These are phyloP conservation scores for Drosophila pegasa DNA, from an alignment of 2,888 invertebrate genomes.

Conservation along the genomic window DNA sequence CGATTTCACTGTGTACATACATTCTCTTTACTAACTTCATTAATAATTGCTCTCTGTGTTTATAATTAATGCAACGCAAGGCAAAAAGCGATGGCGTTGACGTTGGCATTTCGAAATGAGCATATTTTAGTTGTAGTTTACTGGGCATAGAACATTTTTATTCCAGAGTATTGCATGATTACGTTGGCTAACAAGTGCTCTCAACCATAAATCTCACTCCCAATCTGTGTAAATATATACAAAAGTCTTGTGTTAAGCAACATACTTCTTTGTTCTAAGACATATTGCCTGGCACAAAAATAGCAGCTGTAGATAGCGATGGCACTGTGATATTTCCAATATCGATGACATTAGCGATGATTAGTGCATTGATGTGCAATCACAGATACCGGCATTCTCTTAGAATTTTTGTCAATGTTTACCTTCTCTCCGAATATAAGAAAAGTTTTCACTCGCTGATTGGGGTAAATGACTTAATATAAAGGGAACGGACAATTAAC, in stretches of 20 bases:
- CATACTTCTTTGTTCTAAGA: neutral
- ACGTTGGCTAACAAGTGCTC: neutral
- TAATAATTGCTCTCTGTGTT: slow-evolving; percentile 8
- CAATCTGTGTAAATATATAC: neutral
- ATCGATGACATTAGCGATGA: slow-evolving; percentile 15
- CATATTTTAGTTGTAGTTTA: neutral
- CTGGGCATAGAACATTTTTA: neutral
- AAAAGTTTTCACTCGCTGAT: neutral
- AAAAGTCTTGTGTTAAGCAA: neutral
- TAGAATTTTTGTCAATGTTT: slow-evolving; percentile 6
- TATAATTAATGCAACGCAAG: neutral
- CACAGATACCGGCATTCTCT: slow-evolving; percentile 13
- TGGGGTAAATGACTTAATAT: neutral
- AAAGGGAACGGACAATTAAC: no score
- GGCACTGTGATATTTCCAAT: neutral
- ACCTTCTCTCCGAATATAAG: slow-evolving; percentile 1
- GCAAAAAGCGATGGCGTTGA: neutral
- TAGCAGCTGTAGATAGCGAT: slow-evolving; percentile 4
- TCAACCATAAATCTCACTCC: neutral
- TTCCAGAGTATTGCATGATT: slow-evolving; percentile 2
- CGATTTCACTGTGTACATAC: slow-evolving; percentile 18
- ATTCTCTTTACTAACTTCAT: slow-evolving; percentile 20
- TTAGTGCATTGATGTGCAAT: neutral
- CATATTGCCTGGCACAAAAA: slow-evolving; percentile 2
- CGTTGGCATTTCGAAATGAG: neutral